Conservation (phyloP, 2,113 vertebrate genomes). For the Chitala chitala region DNA sequence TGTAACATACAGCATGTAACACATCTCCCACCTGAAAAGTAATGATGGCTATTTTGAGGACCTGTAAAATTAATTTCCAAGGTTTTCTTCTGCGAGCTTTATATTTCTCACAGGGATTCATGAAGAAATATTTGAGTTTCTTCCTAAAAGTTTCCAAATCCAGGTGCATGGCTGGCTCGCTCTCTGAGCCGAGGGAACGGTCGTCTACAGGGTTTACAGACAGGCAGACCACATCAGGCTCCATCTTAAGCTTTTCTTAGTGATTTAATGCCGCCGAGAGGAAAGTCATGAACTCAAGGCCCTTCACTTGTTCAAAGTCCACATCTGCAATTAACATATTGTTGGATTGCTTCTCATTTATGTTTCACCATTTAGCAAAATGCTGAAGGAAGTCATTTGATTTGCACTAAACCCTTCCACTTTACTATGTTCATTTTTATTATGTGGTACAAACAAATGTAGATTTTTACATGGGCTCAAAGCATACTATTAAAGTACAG, state of each 20-base stretch:
- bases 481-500: too few relatives aligned
- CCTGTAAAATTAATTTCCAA: conserved; percentile 86
- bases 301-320: conserved; percentile 26
- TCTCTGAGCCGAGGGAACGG: background rate
- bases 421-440: too few relatives aligned
- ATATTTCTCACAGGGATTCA: conserved; percentile 96
- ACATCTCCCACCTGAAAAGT: conserved; percentile 74
- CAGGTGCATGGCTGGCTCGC: conserved; percentile 38
- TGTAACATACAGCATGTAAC: background rate
- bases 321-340: background rate
- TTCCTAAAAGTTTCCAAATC: conserved; percentile 78
- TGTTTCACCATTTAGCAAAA: too few relatives aligned
- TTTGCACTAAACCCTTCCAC: too few relatives aligned
- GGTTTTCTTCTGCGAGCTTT: conserved; percentile 83
- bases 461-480: too few relatives aligned
- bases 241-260: background rate
- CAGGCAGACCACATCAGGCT: background rate
- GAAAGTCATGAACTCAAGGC: background rate
- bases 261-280: background rate
- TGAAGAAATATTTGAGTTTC: conserved; percentile 91
- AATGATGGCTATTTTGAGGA: conserved; percentile 85
- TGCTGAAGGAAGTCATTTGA: too few relatives aligned
- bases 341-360: too few relatives aligned
- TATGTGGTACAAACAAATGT: too few relatives aligned
- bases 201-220: background rate